Evolutionary conservation across 2,888 invertebrate species (phyloP).

Genomic region (Conistra vaccinii): DNA sequence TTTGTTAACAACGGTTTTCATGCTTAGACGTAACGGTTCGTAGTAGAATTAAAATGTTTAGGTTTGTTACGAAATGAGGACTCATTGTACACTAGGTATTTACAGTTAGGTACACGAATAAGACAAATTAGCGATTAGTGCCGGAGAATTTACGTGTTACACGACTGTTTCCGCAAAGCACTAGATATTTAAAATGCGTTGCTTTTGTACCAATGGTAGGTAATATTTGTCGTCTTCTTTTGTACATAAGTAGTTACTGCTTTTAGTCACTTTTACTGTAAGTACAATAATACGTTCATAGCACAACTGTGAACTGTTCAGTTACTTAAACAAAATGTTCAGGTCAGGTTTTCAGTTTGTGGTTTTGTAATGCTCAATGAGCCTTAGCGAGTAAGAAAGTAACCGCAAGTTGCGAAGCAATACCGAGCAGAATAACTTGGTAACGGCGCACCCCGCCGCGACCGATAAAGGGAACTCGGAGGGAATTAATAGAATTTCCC

Average conservation of each 20-base stretch:
- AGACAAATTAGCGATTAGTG: constrained; percentile 42
- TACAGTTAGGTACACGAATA: constrained; percentile 36
- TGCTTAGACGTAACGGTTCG: constrained; percentile 21
- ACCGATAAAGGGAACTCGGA: constrained; percentile 65
- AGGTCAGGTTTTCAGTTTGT: constrained; percentile 27
- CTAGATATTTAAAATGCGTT: not conserved
- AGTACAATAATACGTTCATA: constrained; percentile 11
- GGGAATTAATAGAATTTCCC: constrained; percentile 76
- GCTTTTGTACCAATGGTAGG: constrained; percentile 6
- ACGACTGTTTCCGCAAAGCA: constrained; percentile 16
- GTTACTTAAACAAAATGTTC: constrained; percentile 39
- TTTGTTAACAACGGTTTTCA: constrained; percentile 25
- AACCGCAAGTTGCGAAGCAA: constrained; percentile 58
- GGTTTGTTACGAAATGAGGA: constrained; percentile 3
- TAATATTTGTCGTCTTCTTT: not conserved
- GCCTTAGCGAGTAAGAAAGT: constrained; percentile 45
- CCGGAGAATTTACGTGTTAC: constrained; percentile 11
- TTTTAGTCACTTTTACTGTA: constrained; percentile 9
- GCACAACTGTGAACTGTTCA: constrained; percentile 21
- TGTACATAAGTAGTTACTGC: constrained; percentile 4
- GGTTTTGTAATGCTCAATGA: constrained; percentile 50
- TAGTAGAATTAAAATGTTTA: constrained; percentile 9
- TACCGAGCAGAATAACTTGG: constrained; percentile 63
- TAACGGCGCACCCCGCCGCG: constrained; percentile 54
- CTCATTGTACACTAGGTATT: constrained; percentile 18